phyloP scores from a whole-genome alignment of 2,113 vertebrate genomes.

The Trichechus manatus region DNA sequence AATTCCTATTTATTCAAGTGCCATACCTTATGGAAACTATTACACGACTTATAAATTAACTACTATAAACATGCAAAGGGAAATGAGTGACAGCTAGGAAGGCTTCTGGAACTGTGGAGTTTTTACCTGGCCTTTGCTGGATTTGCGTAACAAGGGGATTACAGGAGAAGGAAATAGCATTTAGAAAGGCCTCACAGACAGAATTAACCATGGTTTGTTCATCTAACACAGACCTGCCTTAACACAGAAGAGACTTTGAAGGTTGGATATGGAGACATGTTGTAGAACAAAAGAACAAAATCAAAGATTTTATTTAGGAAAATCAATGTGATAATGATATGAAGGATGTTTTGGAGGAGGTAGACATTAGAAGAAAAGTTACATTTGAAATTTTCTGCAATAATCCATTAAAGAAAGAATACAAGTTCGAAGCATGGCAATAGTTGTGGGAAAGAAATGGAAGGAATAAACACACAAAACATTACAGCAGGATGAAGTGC shows the following conservation, averaged over 20 bases:
- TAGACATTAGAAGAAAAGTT: neutral
- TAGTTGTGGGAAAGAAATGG: neutral
- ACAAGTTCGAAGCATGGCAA: neutral
- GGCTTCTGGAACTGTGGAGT: neutral
- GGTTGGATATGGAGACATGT: neutral
- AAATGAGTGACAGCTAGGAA: neutral
- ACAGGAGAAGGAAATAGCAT: neutral
- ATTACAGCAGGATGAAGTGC: neutral
- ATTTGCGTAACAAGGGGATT: neutral
- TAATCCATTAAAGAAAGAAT: neutral
- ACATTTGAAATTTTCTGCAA: slow-evolving; percentile 17
- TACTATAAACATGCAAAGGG: neutral
- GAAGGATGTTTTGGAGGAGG: neutral
- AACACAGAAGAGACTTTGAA: neutral
- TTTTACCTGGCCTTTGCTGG: neutral
- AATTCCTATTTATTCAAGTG: neutral
- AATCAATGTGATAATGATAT: neutral
- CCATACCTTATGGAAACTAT: neutral
- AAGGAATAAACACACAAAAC: neutral
- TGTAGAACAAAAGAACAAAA: neutral
- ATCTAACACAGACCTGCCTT: neutral
- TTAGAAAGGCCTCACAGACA: neutral
- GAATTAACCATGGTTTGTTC: neutral
- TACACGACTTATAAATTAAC: neutral
- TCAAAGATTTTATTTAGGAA: neutral